Base-by-base conservation (phyloP, 2,113 vertebrate species). In the Chrysemys picta region DNA sequence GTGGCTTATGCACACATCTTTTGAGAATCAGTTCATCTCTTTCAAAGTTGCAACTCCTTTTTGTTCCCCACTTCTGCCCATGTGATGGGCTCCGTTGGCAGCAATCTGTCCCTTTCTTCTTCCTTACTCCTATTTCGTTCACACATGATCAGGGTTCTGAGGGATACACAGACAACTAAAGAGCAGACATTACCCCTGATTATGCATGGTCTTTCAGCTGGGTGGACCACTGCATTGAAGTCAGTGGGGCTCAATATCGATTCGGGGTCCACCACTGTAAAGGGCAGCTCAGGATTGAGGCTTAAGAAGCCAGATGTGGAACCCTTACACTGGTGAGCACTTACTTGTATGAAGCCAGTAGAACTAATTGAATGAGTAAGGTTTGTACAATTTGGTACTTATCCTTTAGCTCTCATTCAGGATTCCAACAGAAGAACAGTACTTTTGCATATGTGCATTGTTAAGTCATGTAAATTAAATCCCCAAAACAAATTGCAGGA, bases 321-420 rank as follows among this genome's bases (percentile, higher is more conserved):
- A 7, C 4, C 8, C 47, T 69, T 6, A 1, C 25, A 19, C 0
- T 0, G 0, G 10, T 2, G 56, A 2, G 1, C 1, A 45, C 19
- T 76, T 50, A 42, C 16, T 38, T 9, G 10, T 17, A 49, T 31
- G 31, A 80, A 57, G 1, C 1, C 89, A 82, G 21, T 1, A 2
- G 5, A 62, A 45, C 4, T 85, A 88, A 82, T 65, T 19, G 0
- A 7, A 56, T 38, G 0, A 78, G 3, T 6, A 59, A 1, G 21
- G 81, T 91, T 85, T 56, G 5, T 31, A 1, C 6, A 49, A 19
- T 12, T 27, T 49, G 6, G 2, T 35, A 52, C 12, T 80, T 42
- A 80, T 4, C 21, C 2, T 69, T 62, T 47, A 29, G 29, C 5
- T 42, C 7, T 80, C 38, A n/a, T 80, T 91, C 81, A 85, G 72